A percentile compares a stretch with the other conserved stretches of the same genome.
phyloP scores from a whole-genome alignment of 2,113 vertebrate genomes.

The Oreochromis aureus region DNA sequence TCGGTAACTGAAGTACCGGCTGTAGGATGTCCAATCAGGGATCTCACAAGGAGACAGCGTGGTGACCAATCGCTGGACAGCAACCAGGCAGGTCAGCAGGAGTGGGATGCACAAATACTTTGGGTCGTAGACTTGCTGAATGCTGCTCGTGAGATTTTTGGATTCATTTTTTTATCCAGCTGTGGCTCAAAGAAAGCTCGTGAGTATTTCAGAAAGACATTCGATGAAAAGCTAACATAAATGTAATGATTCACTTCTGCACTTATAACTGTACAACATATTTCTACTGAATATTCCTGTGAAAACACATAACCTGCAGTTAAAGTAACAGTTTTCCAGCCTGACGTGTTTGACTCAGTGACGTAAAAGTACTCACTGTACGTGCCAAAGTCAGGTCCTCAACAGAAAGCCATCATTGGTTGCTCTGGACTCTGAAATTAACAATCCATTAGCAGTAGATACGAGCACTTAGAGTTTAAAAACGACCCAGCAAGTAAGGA shows the following conservation, averaged over 20 bases:
- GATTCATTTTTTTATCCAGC: not conserved
- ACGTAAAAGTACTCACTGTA: not conserved
- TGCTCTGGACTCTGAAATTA: not conserved
- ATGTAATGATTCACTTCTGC: fast-evolving
- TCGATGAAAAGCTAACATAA: not conserved
- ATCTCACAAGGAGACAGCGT: not conserved
- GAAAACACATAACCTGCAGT: not conserved
- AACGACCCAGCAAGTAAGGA: not conserved
- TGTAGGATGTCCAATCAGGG: not conserved
- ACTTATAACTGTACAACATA: not conserved
- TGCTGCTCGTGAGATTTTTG: not conserved
- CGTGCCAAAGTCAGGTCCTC: not conserved
- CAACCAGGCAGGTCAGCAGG: not conserved
- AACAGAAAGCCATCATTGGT: not conserved
- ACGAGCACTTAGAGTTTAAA: not conserved
- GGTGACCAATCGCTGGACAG: not conserved
- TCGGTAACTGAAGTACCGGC: not conserved
- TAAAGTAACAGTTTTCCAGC: not conserved
- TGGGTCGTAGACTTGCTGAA: too few species aligned
- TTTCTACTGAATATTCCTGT: not conserved
- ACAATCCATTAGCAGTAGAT: not conserved
- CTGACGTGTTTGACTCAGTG: not conserved
- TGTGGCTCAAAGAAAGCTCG: not conserved
- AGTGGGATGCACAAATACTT: not conserved
- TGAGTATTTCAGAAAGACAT: not conserved